Evolutionary conservation across 2,113 vertebrate genomes (phyloP).

Genomic region (Syrmaticus mikado): DNA sequence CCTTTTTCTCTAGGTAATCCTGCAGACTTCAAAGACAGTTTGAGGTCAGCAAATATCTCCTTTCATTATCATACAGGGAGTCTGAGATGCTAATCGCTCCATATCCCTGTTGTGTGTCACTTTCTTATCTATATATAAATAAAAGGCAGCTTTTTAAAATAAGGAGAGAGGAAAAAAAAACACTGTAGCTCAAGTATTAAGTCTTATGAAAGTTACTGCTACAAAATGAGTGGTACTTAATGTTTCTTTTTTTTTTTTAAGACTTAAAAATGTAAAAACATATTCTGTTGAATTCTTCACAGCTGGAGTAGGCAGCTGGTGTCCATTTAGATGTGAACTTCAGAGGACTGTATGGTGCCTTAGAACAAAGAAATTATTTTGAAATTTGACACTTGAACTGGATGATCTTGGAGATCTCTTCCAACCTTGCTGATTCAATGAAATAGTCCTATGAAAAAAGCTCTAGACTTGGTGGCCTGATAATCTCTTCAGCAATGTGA

Average conservation of each 20-base stretch:
- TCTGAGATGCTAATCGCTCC: not conserved
- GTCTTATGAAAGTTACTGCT: not conserved
- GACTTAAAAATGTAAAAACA: not conserved
- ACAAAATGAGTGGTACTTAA: not conserved
- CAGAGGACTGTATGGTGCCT: not conserved
- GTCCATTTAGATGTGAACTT: not conserved
- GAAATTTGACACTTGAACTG: not conserved
- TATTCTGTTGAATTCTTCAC: not conserved
- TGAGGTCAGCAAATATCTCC: slow-evolving; percentile 28
- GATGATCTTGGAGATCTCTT: no score
- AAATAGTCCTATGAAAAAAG: not conserved
- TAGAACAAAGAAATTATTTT: not conserved
- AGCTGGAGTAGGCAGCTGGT: not conserved
- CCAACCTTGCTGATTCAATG: no score
- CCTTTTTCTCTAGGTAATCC: not conserved
- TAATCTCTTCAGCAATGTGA: slow-evolving; percentile 5
- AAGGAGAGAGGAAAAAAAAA: not conserved
- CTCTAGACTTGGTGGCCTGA: not conserved
- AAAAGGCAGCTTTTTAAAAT: slow-evolving; percentile 14
- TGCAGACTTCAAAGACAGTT: slow-evolving; percentile 24
- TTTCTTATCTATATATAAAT: not conserved
- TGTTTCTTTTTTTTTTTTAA: not conserved
- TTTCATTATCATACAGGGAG: slow-evolving; percentile 7
- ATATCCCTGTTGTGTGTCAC: not conserved
- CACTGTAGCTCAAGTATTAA: not conserved